phyloP scores from a whole-genome alignment of 35 echinoderm and acorn worm species.

The Apostichopus parvimensis region DNA sequence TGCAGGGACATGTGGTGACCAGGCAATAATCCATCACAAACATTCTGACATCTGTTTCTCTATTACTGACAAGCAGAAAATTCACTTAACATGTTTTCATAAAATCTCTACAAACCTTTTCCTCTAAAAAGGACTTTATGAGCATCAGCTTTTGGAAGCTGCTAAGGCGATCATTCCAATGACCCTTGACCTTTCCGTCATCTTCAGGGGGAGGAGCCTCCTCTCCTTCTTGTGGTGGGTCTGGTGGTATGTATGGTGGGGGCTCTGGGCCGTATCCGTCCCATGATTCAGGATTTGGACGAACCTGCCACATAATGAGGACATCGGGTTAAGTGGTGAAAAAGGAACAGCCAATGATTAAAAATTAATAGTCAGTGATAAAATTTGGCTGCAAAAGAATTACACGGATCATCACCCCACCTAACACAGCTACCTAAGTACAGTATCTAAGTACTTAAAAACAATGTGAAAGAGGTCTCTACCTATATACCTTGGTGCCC shows the following conservation, averaged over 20 bases:
- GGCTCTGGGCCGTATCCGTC: conserved; percentile 89
- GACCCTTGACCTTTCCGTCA: conserved; percentile 94
- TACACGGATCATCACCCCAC: too few relatives aligned
- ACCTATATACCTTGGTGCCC: too few relatives aligned
- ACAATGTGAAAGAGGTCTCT: too few relatives aligned
- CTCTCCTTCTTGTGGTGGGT: conserved; percentile 72
- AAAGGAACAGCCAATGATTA: too few relatives aligned
- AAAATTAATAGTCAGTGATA: too few relatives aligned
- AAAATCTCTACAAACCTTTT: conserved; percentile 70
- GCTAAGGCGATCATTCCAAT: conserved; percentile 84
- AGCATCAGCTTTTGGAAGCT: conserved; percentile 98
- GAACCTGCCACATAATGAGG: conserved; percentile 60
- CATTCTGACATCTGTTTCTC: too few relatives aligned
- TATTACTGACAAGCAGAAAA: too few relatives aligned
- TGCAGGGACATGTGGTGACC: too few relatives aligned
- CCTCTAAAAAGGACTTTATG: conserved; percentile 93
- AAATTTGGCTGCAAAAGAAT: too few relatives aligned
- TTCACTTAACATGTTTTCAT: neutral
- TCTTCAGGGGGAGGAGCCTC: conserved; percentile 61
- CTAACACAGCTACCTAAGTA: too few relatives aligned
- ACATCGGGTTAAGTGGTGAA: neutral
- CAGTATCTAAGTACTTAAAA: too few relatives aligned
- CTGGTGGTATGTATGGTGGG: conserved; percentile 51
- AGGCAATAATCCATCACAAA: too few relatives aligned
- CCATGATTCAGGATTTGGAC: conserved; percentile 83